These are phyloP conservation scores for Amblyopsis hoosieri DNA, from an alignment of 2,797 vertebrate genomes.

Conservation along the genomic window DNA sequence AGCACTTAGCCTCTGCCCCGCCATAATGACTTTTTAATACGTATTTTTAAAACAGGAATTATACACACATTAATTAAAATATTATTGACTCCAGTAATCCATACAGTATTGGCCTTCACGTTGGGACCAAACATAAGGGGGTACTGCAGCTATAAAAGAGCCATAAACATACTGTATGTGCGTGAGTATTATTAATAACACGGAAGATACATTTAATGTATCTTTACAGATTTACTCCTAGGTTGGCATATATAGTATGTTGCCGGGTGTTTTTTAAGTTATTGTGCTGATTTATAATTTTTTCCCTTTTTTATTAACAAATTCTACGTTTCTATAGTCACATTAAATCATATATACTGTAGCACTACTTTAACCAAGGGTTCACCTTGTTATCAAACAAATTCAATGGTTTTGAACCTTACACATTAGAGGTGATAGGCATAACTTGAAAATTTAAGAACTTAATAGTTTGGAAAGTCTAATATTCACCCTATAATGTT, in stretches of 20 bases:
- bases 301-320: not conserved
- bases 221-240: too few relatives aligned
- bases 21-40: conserved; percentile 65
- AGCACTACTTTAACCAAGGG: not conserved
- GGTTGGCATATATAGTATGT: not conserved
- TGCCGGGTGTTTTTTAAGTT: not conserved
- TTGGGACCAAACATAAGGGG: not conserved
- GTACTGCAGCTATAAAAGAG: not conserved
- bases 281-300: not conserved
- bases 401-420: not conserved
- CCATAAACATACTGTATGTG: not conserved
- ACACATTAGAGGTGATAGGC: conserved; percentile 3
- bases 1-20: conserved; percentile 49
- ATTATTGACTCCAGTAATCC: conserved; percentile 43
- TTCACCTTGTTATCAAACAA: too few relatives aligned
- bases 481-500: conserved; percentile 35
- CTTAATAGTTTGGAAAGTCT: conserved; percentile 27
- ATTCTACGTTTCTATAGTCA: not conserved
- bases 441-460: conserved; percentile 17
- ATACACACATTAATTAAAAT: conserved; percentile 63
- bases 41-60: conserved; percentile 58
- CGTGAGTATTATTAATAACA: not conserved
- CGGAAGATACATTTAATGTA: not conserved
- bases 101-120: not conserved
- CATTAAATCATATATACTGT: not conserved